Evolutionary conservation across 2,888 invertebrate species (phyloP).

Genomic region (Agriopis marginaria): DNA sequence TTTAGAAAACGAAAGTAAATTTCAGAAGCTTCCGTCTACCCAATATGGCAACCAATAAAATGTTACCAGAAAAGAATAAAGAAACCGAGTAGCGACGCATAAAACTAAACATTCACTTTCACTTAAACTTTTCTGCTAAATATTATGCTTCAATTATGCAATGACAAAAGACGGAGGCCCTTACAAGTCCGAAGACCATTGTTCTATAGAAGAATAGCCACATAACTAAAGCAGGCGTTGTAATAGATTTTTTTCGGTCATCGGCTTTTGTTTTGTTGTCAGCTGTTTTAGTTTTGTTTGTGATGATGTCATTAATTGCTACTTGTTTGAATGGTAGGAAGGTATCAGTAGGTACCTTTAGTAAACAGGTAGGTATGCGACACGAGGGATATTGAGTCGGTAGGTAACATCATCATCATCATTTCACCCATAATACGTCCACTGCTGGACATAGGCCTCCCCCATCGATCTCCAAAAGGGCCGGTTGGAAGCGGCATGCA

Average conservation of each 20-base stretch:
- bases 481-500: too few species aligned
- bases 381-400: too few species aligned
- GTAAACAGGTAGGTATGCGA: background rate
- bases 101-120: slow-evolving; percentile 71
- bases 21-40: slow-evolving; percentile 49
- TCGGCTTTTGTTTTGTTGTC: slow-evolving; percentile 45
- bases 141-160: slow-evolving; percentile 49
- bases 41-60: slow-evolving; percentile 61
- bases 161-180: slow-evolving; percentile 46
- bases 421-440: too few species aligned
- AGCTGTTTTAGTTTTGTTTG: slow-evolving; percentile 41
- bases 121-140: slow-evolving; percentile 59
- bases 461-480: too few species aligned
- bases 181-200: slow-evolving; percentile 39
- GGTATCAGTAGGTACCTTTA: background rate
- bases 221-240: slow-evolving; percentile 31
- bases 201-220: slow-evolving; percentile 35
- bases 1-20: slow-evolving; percentile 56
- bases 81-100: slow-evolving; percentile 60
- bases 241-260: slow-evolving; percentile 45
- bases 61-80: slow-evolving; percentile 53
- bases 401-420: too few species aligned
- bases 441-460: too few species aligned
- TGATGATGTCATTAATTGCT: slow-evolving; percentile 46
- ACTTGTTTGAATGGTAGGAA: slow-evolving; percentile 9